Conservation (phyloP, 2,113 vertebrate genomes). For the Megaceryle maxima region DNA sequence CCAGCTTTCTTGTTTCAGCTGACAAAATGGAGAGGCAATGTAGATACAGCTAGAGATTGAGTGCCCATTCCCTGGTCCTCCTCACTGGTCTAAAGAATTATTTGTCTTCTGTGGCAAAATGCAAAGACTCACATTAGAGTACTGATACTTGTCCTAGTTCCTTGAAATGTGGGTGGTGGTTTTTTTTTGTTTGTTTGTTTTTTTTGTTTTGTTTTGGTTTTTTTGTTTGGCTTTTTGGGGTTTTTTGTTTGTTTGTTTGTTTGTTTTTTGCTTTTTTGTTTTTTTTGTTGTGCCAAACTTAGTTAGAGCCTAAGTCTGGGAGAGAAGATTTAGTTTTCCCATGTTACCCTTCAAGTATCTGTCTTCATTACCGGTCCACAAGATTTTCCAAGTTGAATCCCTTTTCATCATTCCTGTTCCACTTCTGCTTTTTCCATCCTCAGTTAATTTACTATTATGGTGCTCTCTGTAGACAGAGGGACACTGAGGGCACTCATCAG, state of each 20-base stretch:
- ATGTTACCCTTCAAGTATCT: background rate
- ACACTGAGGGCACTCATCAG: background rate
- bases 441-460: fast-evolving
- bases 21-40: background rate
- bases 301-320: too few relatives aligned
- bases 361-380: background rate
- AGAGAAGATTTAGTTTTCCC: background rate
- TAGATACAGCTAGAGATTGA: background rate
- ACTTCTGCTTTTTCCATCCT: background rate
- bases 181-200: background rate
- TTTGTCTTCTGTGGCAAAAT: background rate
- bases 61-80: background rate
- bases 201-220: too few relatives aligned
- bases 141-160: background rate
- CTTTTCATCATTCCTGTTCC: background rate
- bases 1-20: background rate
- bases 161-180: background rate
- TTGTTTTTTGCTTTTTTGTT: background rate
- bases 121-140: background rate
- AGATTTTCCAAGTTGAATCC: background rate
- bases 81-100: background rate
- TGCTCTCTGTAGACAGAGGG: background rate
- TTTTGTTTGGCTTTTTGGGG: too few relatives aligned
- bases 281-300: background rate
- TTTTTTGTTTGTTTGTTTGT: too few relatives aligned